Evolutionary conservation across 2,888 invertebrate species (phyloP).

Genomic region (Macrostomum cliftonense): DNA sequence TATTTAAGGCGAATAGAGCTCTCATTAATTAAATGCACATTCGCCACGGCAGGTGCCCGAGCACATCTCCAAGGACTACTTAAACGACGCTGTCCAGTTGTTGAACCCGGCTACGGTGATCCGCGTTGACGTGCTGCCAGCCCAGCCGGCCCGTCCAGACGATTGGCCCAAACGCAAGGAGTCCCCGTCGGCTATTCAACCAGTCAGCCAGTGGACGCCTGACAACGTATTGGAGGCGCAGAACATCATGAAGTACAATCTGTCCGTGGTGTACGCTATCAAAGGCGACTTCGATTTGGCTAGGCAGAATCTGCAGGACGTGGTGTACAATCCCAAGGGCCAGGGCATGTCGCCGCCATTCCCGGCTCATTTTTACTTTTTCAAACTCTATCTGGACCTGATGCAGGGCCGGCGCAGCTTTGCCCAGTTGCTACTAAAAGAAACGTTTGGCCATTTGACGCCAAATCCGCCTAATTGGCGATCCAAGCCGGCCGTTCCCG

Average conservation of each 20-base stretch:
- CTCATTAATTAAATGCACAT: no score
- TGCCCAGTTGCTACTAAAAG: slow-evolving; percentile 47
- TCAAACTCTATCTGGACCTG: slow-evolving; percentile 30
- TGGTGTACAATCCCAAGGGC: slow-evolving; percentile 23
- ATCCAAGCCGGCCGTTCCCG: no score
- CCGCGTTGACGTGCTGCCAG: slow-evolving; percentile 23
- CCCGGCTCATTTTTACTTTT: slow-evolving; percentile 31
- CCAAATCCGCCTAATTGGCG: slow-evolving; percentile 16
- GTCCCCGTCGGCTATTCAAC: no score
- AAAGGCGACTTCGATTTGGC: slow-evolving; percentile 55
- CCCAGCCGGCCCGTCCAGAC: no score
- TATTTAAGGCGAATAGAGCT: no score
- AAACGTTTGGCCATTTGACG: slow-evolving; percentile 42
- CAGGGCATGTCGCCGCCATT: slow-evolving; percentile 23
- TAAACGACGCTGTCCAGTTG: slow-evolving; percentile 62
- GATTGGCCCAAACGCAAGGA: no score
- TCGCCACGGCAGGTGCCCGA: no score
- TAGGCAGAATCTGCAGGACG: slow-evolving; percentile 21
- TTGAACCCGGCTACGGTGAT: slow-evolving; percentile 44
- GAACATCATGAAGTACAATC: slow-evolving; percentile 53
- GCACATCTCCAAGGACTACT: slow-evolving; percentile 44
- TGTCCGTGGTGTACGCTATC: slow-evolving; percentile 55
- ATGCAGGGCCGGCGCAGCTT: slow-evolving; percentile 41
- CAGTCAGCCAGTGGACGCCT: no score
- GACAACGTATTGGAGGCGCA: slow-evolving; percentile 9